phyloP scores from a whole-genome alignment of 2,888 invertebrate genomes.

The Conchocele bisecta region DNA sequence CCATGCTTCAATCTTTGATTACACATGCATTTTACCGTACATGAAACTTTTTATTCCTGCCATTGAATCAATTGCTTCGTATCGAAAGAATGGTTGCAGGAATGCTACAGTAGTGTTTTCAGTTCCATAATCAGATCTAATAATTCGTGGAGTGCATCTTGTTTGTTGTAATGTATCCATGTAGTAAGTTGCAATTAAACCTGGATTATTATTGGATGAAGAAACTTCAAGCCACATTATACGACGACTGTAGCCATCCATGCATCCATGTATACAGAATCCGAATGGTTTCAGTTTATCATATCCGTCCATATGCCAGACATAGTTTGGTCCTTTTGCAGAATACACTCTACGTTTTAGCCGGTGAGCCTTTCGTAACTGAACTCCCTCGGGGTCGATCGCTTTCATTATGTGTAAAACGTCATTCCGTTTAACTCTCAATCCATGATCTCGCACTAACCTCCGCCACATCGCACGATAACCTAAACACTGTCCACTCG shows the following conservation, averaged over 20 bases:
- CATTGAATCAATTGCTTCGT: slow-evolving; percentile 2
- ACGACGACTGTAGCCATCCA: slow-evolving; percentile 8
- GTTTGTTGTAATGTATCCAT: slow-evolving; percentile 3
- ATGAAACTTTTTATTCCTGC: slow-evolving; percentile 33
- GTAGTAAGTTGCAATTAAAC: slow-evolving; percentile 10
- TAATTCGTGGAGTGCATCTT: slow-evolving; percentile 10
- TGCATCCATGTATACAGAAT: slow-evolving; percentile 14
- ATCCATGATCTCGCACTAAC: background rate
- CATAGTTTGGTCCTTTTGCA: background rate
- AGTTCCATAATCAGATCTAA: slow-evolving; percentile 35
- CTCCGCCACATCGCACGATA: background rate
- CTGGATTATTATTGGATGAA: slow-evolving; percentile 2
- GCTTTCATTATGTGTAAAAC: background rate
- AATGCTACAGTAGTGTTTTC: slow-evolving; percentile 20
- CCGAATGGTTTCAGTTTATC: slow-evolving; percentile 10
- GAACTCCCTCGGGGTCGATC: background rate
- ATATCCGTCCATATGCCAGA: background rate
- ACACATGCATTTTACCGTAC: slow-evolving; percentile 21
- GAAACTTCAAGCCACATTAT: slow-evolving; percentile 15
- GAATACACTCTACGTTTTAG: background rate
- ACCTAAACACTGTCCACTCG: background rate
- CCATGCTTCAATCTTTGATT: slow-evolving; percentile 41
- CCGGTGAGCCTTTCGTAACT: background rate
- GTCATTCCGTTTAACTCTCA: background rate
- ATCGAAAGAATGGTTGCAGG: slow-evolving; percentile 27